Evolutionary conservation across 2,888 invertebrate genomes (phyloP).

Genomic region (Thysanoteuthis rhombus): DNA sequence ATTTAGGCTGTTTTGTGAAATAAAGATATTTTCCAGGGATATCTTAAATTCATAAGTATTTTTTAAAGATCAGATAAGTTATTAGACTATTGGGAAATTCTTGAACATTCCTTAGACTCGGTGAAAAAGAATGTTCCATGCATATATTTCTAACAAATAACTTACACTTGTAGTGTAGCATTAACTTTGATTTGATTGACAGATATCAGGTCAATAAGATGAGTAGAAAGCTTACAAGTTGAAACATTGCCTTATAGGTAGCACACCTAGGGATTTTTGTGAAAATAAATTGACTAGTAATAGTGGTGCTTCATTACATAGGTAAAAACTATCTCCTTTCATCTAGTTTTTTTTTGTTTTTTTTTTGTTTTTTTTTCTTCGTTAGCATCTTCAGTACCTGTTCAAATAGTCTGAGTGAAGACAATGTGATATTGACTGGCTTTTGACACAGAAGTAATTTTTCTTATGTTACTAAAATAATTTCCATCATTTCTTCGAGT

Average conservation of each 20-base stretch:
- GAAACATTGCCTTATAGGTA: not conserved
- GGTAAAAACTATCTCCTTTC: too few species aligned
- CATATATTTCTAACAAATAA: too few species aligned
- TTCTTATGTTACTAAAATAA: not conserved
- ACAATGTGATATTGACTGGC: not conserved
- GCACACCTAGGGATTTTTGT: not conserved
- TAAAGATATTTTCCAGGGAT: too few species aligned
- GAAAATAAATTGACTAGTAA: not conserved
- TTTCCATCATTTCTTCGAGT: not conserved
- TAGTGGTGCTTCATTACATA: not conserved
- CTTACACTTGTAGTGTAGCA: not conserved
- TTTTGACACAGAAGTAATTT: not conserved
- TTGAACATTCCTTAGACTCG: too few species aligned
- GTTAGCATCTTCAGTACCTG: too few species aligned
- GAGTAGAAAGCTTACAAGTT: not conserved
- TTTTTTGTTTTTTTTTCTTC: too few species aligned
- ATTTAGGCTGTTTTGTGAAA: too few species aligned
- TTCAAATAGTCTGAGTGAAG: not conserved
- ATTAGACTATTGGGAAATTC: too few species aligned
- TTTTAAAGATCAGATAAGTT: too few species aligned
- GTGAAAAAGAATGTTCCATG: too few species aligned
- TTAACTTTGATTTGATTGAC: not conserved
- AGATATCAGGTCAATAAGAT: not conserved
- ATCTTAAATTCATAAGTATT: too few species aligned
- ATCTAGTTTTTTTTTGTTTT: too few species aligned